A percentile compares a stretch with the other conserved stretches of the same genome.
Evolutionary conservation across 2,888 invertebrate species (phyloP).

Genomic region (Nudaria mundana): DNA sequence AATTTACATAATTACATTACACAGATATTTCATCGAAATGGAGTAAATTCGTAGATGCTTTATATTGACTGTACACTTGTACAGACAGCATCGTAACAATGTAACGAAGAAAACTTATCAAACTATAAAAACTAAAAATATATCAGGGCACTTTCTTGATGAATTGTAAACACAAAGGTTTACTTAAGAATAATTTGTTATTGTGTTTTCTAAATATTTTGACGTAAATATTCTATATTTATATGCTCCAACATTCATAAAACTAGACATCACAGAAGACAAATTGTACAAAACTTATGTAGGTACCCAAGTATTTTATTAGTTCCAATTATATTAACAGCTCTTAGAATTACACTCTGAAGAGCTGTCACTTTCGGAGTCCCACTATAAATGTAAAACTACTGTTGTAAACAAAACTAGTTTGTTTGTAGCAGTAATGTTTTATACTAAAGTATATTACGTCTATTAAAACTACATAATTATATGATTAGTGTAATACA

Average conservation of each 20-base stretch:
- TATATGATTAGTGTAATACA: slow-evolving; percentile 4
- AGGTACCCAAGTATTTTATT: slow-evolving; percentile 21
- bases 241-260: too few relatives aligned
- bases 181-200: too few relatives aligned
- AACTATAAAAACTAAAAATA: too few relatives aligned
- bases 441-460: slow-evolving; percentile 19
- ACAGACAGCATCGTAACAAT: background rate
- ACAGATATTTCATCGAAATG: slow-evolving; percentile 13
- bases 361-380: slow-evolving; percentile 34
- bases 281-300: too few relatives aligned
- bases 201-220: too few relatives aligned
- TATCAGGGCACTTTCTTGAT: too few relatives aligned
- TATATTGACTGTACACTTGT: slow-evolving; percentile 10
- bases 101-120: too few relatives aligned
- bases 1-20: slow-evolving; percentile 15
- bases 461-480: slow-evolving; percentile 21
- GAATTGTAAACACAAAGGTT: too few relatives aligned
- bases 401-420: slow-evolving; percentile 39
- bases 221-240: too few relatives aligned
- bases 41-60: slow-evolving; percentile 8
- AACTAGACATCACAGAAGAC: too few relatives aligned
- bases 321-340: slow-evolving; percentile 32
- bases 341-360: slow-evolving; percentile 32
- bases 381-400: slow-evolving; percentile 35
- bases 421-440: slow-evolving; percentile 19